phyloP scores from a whole-genome alignment of 2,888 invertebrate genomes.

The Prosopocoilus inquinatus region DNA sequence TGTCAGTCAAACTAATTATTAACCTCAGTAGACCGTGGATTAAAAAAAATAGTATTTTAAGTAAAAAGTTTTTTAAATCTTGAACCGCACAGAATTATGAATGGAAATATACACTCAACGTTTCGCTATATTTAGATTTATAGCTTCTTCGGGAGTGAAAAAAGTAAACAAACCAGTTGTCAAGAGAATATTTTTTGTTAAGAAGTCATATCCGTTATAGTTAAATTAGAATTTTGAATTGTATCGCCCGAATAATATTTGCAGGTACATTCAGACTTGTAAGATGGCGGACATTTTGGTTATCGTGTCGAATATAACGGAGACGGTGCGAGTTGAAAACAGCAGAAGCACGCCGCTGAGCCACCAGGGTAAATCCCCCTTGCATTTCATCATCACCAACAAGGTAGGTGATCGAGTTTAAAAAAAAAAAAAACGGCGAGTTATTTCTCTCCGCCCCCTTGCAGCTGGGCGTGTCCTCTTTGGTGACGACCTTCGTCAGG shows the following conservation, averaged over 20 bases:
- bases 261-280: constrained; percentile 43
- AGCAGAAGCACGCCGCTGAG: constrained; percentile 47
- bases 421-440: neutral
- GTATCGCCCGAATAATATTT: constrained; percentile 17
- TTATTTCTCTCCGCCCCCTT: neutral
- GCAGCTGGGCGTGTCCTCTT: constrained; percentile 59
- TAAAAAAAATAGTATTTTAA: no score
- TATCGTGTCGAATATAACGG: constrained; percentile 42
- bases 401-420: constrained; percentile 45
- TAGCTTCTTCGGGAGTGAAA: no score
- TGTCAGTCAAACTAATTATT: no score
- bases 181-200: no score
- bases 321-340: constrained; percentile 39
- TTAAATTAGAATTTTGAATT: no score
- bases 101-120: no score
- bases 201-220: no score
- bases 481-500: constrained; percentile 55
- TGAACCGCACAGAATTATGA: no score
- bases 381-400: constrained; percentile 53
- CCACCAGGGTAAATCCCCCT: constrained; percentile 44
- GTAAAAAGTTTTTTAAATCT: no score
- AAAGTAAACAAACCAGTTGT: no score
- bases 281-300: constrained; percentile 45
- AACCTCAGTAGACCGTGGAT: no score
- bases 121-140: no score